Evolutionary conservation across 1,140 invertebrate species (phyloP), one percentile per base, ranked within the genome.

Genomic region (Camponotus pennsylvanicus): DNA sequence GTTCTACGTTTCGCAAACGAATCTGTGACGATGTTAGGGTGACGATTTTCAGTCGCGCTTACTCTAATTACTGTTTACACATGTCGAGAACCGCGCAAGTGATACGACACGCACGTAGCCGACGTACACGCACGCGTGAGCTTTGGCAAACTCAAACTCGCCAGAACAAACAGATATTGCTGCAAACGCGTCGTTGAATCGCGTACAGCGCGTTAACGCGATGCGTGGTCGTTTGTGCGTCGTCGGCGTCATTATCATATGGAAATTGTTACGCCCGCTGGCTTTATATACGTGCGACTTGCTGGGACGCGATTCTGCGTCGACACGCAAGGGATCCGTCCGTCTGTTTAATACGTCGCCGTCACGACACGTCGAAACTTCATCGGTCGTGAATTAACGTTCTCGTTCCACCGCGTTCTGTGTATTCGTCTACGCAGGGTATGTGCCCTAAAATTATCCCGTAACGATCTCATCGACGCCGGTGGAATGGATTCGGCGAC

Each of bases 51-150:
- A n/a, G n/a, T 32, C n/a, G 76, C 18, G 42, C 61, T 37, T 6
- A 67, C 66, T 78, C 9, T 78, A 52, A 78, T 78, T 78, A 67
- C 42, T 78, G 45, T 66, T 67, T 78, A 78, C 61, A 78, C 32
- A 18, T 78, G 37, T 78, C 55, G 52, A 13, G 15, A 42, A 37
- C 61, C 76, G 61, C 42, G 76, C 52, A 42, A 78, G 42, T 52
- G 59, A 34, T 42, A 34, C 27, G 42, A 61, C 61, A 66, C 76
- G 75, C 57, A 77, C 75, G 57, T 13, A 27, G 15, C 2, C 73
- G 73, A 63, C 52, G 69, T 13, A 42, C 49, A 57, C 52, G 34
- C 61, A 78, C 59, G 42, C 61, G 1, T 45, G 40, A 64, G 59
- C 11, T 52, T 27, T 21, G 11, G 42, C 42, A 66, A 77, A 37